phyloP scores from a whole-genome alignment of 2,888 invertebrate genomes.

The Eucera pruinosa region DNA sequence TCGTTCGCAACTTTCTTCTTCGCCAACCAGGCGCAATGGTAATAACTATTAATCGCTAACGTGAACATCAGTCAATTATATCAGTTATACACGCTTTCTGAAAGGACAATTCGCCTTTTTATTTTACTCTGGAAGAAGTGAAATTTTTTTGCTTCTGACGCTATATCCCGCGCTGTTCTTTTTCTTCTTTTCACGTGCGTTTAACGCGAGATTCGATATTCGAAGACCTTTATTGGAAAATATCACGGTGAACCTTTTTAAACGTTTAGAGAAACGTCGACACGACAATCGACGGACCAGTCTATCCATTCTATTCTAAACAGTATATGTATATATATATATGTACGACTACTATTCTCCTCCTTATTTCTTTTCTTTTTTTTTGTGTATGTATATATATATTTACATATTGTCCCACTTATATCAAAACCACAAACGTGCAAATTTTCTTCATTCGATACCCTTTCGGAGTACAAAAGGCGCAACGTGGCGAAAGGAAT shows the following conservation, averaged over 20 bases:
- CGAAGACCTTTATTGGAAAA: conserved; percentile 13
- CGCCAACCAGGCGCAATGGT: neutral
- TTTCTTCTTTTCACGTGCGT: neutral
- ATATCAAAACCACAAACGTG: too few species aligned
- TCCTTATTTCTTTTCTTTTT: neutral
- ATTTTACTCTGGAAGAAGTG: conserved; percentile 48
- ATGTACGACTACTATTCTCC: conserved; percentile 15
- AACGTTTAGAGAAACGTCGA: conserved; percentile 46
- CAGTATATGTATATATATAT: neutral
- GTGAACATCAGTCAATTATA: conserved; percentile 38
- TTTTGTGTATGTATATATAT: neutral
- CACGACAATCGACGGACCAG: conserved; percentile 63
- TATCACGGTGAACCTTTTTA: conserved; percentile 33
- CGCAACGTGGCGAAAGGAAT: too few species aligned
- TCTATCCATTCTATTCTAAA: conserved; percentile 62
- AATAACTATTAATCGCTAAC: neutral
- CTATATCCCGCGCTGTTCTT: neutral
- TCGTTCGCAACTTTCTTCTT: neutral
- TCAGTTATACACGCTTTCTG: conserved; percentile 14
- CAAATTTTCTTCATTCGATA: too few species aligned
- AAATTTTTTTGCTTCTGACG: neutral
- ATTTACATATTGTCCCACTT: too few species aligned
- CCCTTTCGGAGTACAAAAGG: too few species aligned
- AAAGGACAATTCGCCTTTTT: conserved; percentile 20
- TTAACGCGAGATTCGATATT: conserved; percentile 4